Evolutionary conservation across 1,140 invertebrate genomes (phyloP).

Genomic region (Drosophila malerkotliana): DNA sequence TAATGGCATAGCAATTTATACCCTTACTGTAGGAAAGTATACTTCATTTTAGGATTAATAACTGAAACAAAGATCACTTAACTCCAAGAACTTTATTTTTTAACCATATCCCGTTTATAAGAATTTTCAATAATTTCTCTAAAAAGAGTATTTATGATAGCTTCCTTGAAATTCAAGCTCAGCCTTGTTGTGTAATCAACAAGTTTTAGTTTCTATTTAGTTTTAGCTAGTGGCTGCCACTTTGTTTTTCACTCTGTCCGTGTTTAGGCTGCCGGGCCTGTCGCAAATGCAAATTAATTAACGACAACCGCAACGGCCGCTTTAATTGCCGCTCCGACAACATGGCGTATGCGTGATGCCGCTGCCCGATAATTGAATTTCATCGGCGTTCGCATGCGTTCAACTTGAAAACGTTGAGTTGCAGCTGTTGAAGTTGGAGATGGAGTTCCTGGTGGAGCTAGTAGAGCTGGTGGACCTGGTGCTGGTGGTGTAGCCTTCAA

Average conservation of each 20-base stretch:
- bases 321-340: slow-evolving; percentile 72
- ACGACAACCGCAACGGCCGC: slow-evolving; percentile 52
- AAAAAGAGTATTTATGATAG: neutral
- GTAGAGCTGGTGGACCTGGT: slow-evolving; percentile 8
- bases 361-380: slow-evolving; percentile 73
- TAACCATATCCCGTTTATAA: neutral
- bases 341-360: slow-evolving; percentile 76
- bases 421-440: slow-evolving; percentile 24
- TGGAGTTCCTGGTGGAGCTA: slow-evolving; percentile 13
- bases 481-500: slow-evolving; percentile 62
- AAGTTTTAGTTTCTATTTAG: slow-evolving; percentile 52
- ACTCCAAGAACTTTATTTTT: too few relatives aligned
- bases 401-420: slow-evolving; percentile 39
- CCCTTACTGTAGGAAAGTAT: neutral
- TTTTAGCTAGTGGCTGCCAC: slow-evolving; percentile 14
- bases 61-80: too few relatives aligned
- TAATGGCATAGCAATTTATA: slow-evolving; percentile 28
- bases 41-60: neutral
- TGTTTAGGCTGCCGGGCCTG: slow-evolving; percentile 28
- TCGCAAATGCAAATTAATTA: slow-evolving; percentile 79
- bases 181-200: slow-evolving; percentile 56
- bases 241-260: slow-evolving; percentile 2
- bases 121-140: neutral
- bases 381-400: slow-evolving; percentile 59
- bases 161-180: slow-evolving; percentile 8